Base-by-base conservation (phyloP, 2,113 vertebrate genomes). In the Crotalus helleri region DNA sequence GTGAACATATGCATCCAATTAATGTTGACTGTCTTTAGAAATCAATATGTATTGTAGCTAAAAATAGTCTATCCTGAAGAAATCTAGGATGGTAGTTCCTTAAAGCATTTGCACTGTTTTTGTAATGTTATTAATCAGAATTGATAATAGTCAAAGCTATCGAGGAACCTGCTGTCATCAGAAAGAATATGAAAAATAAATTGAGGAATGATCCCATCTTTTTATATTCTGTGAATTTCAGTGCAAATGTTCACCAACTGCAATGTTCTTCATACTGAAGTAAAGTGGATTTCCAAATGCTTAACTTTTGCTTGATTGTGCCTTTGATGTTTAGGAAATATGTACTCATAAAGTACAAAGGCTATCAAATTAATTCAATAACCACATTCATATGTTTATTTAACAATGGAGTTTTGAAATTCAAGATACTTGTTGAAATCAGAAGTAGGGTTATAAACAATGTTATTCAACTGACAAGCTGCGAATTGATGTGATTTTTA, bases 381-480 rank as follows among this genome's bases (percentile, higher is more conserved):
- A 92, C 15, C 53, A 85, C 49, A 44, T 49, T 17, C 44, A 8
- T 8, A 4, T 86, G 29, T 29, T 61, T 86, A 33, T 12, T 89
- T 74, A 49, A 54, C 46, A 53, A 29, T 87, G 23, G 24, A 51
- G 29, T 59, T 85, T 6, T 89, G 53, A 58, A 53, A 93, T 85
- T 51, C 58, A 69, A 33, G 53, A 55, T n/a, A 15, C 46, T 49
- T 23, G 15, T 29, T 26, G 29, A 90, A 90, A 51, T 93, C 90
- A 57, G 92, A 89, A 95, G 69, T 90, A 94, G 93, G 94, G 94
- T 61, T 86, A 54, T 87, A 15, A 92, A 86, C 11, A 85, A 91
- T 95, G 92, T 94, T 93, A 55, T 54, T 94, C 85, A n/a, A 94
- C 81, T 93, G 90, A 89, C 90, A 89, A 92, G 74, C 59, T 90